These are phyloP conservation scores for Ceratosolen fusciceps DNA, from an alignment of 1,140 invertebrate genomes.

Conservation along the genomic window DNA sequence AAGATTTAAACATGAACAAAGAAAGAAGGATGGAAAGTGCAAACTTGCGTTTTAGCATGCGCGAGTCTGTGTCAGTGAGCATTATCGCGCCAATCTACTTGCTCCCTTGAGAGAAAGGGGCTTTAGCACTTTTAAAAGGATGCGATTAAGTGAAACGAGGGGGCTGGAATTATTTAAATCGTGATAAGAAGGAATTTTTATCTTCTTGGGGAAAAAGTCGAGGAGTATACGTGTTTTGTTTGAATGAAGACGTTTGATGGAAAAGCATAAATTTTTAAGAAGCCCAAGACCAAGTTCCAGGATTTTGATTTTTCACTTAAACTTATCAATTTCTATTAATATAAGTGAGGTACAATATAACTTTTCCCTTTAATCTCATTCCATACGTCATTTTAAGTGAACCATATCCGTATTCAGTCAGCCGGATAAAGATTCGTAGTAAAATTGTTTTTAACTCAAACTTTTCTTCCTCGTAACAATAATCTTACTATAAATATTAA, in stretches of 20 bases:
- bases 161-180: conserved; percentile 15
- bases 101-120: conserved; percentile 12
- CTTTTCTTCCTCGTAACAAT: too few species aligned
- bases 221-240: neutral
- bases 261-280: neutral
- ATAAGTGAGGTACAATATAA: too few species aligned
- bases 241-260: neutral
- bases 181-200: neutral
- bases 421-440: too few species aligned
- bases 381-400: too few species aligned
- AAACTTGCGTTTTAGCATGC: neutral
- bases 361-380: too few species aligned
- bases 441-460: too few species aligned
- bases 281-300: neutral
- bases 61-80: neutral
- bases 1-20: neutral
- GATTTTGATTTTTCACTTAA: neutral
- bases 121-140: conserved; percentile 13
- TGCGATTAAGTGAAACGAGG: conserved; percentile 33
- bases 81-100: neutral
- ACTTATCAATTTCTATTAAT: neutral
- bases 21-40: neutral
- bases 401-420: too few species aligned
- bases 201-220: neutral
- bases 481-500: too few species aligned